Evolutionary conservation across 2,113 vertebrate genomes (phyloP).

Genomic region (Holacanthus passer): DNA sequence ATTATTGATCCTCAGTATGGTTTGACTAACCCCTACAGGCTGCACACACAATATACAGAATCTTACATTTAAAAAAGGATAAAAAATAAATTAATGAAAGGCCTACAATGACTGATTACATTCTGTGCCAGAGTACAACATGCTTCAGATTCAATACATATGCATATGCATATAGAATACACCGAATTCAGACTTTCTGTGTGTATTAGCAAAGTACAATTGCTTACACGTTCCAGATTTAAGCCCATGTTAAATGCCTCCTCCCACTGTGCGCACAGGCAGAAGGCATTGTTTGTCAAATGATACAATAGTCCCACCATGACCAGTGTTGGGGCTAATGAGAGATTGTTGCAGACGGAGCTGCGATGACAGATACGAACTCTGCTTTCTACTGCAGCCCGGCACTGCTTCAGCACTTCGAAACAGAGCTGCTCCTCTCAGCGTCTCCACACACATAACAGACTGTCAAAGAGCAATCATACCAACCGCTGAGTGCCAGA

Average conservation of each 20-base stretch:
- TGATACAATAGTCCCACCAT: background rate
- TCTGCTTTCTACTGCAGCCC: background rate
- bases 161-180: too few relatives aligned
- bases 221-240: background rate
- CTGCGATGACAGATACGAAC: background rate
- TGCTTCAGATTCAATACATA: background rate
- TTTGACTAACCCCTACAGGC: background rate
- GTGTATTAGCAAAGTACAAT: background rate
- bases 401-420: conserved; percentile 22
- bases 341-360: conserved; percentile 4
- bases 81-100: background rate
- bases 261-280: background rate
- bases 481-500: conserved; percentile 47
- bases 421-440: background rate
- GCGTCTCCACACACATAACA: conserved; percentile 17
- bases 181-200: too few relatives aligned
- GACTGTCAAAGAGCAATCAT: conserved; percentile 44
- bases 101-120: background rate
- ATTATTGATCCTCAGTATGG: background rate
- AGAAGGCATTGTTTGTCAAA: background rate
- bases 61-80: background rate
- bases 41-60: background rate
- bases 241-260: background rate
- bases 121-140: background rate
- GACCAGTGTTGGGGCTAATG: background rate